Percentiles rank a stretch among this genome's conserved stretches.
Conservation (phyloP, 2,888 invertebrate genomes). For the Chrysotoxum bicinctum region DNA sequence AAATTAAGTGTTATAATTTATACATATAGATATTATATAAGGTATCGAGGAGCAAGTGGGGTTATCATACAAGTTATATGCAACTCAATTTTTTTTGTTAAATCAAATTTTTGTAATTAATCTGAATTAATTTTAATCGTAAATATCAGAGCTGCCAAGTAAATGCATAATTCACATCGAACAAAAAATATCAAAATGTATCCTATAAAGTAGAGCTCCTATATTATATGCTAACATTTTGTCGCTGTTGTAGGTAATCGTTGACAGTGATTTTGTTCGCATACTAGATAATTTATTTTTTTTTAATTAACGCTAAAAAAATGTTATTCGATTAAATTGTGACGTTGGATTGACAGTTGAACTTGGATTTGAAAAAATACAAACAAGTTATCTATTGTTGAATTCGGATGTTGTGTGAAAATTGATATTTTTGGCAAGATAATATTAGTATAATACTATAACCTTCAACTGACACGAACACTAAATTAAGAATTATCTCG, state of each 20-base stretch:
- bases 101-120: conserved; percentile 50
- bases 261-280: conserved; percentile 69
- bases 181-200: conserved; percentile 20
- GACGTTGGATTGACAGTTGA: conserved; percentile 48
- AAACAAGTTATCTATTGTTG: neutral
- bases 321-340: conserved; percentile 57
- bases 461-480: too few species aligned
- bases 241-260: conserved; percentile 56
- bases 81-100: conserved; percentile 6
- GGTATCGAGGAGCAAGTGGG: conserved; percentile 25
- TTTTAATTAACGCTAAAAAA: conserved; percentile 23
- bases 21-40: neutral
- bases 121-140: conserved; percentile 55
- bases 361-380: neutral
- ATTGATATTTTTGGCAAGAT: neutral
- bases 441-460: too few species aligned
- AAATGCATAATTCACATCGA: conserved; percentile 57
- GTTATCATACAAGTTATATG: conserved; percentile 46
- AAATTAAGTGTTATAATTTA: conserved; percentile 31
- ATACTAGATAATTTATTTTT: conserved; percentile 59
- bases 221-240: conserved; percentile 4
- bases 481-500: too few species aligned
- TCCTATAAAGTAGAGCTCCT: conserved; percentile 23
- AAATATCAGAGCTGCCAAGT: conserved; percentile 1
- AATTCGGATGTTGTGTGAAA: neutral